phyloP scores from a whole-genome alignment of 2,888 invertebrate species.

The Eumacrocentrus americanus region DNA sequence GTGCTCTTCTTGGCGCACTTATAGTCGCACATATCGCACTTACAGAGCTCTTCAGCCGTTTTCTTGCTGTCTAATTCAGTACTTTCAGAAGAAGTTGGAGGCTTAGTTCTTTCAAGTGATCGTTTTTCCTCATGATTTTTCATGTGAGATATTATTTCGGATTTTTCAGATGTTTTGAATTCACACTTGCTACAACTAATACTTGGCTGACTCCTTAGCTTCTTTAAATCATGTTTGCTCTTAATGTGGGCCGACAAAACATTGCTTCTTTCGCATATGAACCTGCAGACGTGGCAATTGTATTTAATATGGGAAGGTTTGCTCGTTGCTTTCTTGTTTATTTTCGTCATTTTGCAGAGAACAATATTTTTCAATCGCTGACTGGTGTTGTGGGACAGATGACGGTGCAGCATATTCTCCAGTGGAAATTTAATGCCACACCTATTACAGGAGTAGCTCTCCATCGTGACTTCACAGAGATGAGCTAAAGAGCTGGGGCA shows the following conservation, averaged over 20 bases:
- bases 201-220: not conserved
- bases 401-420: constrained; percentile 46
- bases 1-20: constrained; percentile 50
- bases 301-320: not conserved
- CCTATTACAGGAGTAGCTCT: constrained; percentile 40
- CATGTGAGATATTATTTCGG: constrained; percentile 4
- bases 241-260: not conserved
- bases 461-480: no score
- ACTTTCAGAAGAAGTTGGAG: not conserved
- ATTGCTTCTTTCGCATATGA: no score
- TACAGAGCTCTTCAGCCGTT: not conserved
- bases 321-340: constrained; percentile 9
- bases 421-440: constrained; percentile 49
- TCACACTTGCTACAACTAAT: not conserved
- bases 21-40: constrained; percentile 52
- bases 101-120: not conserved
- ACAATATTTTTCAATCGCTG: constrained; percentile 8
- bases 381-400: constrained; percentile 38
- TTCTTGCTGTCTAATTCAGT: not conserved
- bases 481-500: no score
- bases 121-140: not conserved
- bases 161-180: not conserved
- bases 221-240: not conserved
- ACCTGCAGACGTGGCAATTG: not conserved
- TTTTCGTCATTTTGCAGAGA: not conserved